Percentiles rank a stretch among this genome's conserved stretches.
Evolutionary conservation across 2,888 invertebrate genomes (phyloP).

Genomic region (Rhamphomyia laevipes): DNA sequence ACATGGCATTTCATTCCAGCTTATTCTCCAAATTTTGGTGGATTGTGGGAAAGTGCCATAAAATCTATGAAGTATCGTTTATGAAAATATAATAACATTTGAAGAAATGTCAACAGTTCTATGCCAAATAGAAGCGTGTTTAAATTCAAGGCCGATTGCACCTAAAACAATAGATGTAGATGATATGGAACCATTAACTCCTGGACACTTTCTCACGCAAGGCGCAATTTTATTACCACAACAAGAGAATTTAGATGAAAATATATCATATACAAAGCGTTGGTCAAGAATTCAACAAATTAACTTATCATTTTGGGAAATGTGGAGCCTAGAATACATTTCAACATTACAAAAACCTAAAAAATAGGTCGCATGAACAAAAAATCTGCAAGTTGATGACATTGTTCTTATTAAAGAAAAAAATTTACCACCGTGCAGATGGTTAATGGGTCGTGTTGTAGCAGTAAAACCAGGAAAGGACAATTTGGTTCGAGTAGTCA

Average conservation of each 20-base stretch:
- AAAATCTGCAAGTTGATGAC: constrained; percentile 10
- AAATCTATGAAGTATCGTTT: constrained; percentile 22
- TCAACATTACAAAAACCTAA: constrained; percentile 15
- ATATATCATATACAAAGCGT: constrained; percentile 5
- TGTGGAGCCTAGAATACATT: constrained; percentile 21
- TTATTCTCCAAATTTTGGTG: constrained; percentile 22
- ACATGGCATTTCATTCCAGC: constrained; percentile 7
- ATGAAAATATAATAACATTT: constrained; percentile 15
- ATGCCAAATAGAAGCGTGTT: constrained; percentile 18
- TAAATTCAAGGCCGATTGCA: constrained; percentile 19
- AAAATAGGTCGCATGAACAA: constrained; percentile 15
- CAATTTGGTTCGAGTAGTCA: too few species aligned
- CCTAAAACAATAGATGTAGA: constrained; percentile 8
- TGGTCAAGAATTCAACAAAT: constrained; percentile 19
- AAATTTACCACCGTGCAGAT: too few species aligned
- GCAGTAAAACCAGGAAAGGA: too few species aligned
- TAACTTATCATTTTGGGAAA: constrained; percentile 16
- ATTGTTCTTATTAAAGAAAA: constrained; percentile 20
- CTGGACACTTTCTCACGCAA: constrained; percentile 6
- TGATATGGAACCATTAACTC: constrained; percentile 2
- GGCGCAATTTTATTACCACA: constrained; percentile 7
- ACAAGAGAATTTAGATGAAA: background rate
- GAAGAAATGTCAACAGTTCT: constrained; percentile 20
- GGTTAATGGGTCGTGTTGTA: too few species aligned
- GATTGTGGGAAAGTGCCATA: constrained; percentile 23